Conservation (phyloP, 2,797 vertebrate genomes). For the Otolemur crassicaudatus region DNA sequence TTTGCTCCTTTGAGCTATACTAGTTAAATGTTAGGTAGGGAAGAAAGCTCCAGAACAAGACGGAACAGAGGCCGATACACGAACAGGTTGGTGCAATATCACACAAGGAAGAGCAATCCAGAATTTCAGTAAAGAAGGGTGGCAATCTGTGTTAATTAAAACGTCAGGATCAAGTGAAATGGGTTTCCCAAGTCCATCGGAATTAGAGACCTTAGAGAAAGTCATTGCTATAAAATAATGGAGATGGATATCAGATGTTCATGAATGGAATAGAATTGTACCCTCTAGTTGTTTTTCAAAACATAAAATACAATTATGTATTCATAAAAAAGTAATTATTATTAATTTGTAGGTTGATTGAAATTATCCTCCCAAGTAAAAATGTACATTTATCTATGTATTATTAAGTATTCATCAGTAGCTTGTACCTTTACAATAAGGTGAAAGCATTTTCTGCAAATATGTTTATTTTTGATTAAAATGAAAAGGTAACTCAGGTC, state of each 20-base stretch:
- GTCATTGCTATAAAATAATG: not conserved
- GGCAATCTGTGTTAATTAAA: not conserved
- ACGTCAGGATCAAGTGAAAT: not conserved
- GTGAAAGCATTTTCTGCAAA: conserved; percentile 26
- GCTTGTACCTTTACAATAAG: conserved; percentile 49
- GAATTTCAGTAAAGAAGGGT: not conserved
- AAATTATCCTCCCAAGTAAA: not conserved
- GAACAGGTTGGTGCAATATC: not conserved
- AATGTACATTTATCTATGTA: not conserved
- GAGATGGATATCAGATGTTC: not conserved
- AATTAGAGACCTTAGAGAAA: not conserved
- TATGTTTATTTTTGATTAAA: not conserved
- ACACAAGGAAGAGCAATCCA: not conserved
- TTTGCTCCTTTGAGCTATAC: not conserved
- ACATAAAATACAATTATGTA: not conserved
- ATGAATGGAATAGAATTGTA: not conserved
- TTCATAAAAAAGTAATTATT: not conserved
- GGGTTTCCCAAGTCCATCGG: not conserved
- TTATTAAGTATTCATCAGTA: not conserved
- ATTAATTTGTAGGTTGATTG: not conserved
- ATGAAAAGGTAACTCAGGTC: not conserved
- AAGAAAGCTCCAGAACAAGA: not conserved
- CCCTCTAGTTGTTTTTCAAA: not conserved
- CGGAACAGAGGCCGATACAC: not conserved
- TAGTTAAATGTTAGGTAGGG: not conserved